These are phyloP conservation scores for Eupithecia tripunctaria DNA, from an alignment of 2,888 invertebrate species.

Conservation along the genomic window DNA sequence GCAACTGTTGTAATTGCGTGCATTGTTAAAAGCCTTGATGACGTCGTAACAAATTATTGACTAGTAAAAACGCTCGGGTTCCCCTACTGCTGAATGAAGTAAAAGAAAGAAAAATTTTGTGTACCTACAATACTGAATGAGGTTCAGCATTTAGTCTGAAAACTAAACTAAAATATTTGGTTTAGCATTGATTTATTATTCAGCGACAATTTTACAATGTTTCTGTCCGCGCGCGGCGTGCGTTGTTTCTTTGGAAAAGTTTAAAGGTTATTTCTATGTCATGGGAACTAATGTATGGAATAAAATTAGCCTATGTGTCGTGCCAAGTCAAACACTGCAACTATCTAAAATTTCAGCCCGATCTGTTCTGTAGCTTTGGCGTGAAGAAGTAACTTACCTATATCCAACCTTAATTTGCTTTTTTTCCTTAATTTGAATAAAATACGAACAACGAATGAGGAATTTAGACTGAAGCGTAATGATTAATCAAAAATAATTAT, in stretches of 20 bases:
- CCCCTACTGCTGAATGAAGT: not conserved
- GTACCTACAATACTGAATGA: not conserved
- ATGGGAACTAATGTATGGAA: not conserved
- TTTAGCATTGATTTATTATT: not conserved
- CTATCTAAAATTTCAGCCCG: not conserved
- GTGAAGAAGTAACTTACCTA: not conserved
- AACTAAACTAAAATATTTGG: not conserved
- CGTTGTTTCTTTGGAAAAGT: not conserved
- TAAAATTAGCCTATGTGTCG: not conserved
- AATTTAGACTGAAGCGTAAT: no score
- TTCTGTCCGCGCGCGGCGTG: not conserved
- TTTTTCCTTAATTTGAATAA: not conserved
- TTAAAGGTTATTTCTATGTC: not conserved
- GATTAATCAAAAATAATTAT: no score
- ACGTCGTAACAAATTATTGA: conserved; percentile 15
- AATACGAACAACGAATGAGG: not conserved
- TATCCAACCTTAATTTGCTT: not conserved
- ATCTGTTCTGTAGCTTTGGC: not conserved
- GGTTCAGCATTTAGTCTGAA: not conserved
- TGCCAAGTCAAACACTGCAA: not conserved
- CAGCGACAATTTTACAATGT: not conserved
- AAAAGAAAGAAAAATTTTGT: no score
- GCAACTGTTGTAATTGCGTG: conserved; percentile 34
- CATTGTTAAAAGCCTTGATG: conserved; percentile 33
- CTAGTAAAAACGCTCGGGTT: conserved; percentile 2